phyloP scores from a whole-genome alignment of 2,888 invertebrate species.

The Synergus japonicus region DNA sequence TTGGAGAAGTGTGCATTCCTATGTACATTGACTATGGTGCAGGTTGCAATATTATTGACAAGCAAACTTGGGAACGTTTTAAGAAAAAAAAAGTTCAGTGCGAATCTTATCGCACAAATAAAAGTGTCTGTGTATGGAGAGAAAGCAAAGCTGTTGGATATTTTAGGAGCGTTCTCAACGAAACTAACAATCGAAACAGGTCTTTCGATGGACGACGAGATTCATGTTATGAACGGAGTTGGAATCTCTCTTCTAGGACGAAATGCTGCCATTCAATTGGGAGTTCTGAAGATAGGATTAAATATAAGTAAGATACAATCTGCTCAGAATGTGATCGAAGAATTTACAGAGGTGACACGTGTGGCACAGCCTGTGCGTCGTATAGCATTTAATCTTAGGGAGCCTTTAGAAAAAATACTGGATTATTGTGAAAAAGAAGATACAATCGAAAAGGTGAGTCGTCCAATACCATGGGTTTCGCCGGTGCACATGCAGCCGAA shows the following conservation, averaged over 20 bases:
- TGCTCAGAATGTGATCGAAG: too few species aligned
- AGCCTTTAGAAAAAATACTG: constrained; percentile 43
- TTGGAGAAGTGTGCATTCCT: too few species aligned
- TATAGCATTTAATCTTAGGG: constrained; percentile 50
- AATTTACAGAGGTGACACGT: constrained; percentile 31
- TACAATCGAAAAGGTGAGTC: too few species aligned
- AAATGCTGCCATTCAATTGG: too few species aligned
- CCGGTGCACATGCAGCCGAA: background rate
- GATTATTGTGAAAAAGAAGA: too few species aligned
- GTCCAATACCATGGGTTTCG: background rate
- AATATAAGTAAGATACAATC: too few species aligned
- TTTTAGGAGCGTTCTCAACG: constrained; percentile 59
- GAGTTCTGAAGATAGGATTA: too few species aligned
- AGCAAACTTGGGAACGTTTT: constrained; percentile 51
- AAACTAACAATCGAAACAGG: constrained; percentile 59
- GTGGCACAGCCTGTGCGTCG: constrained; percentile 50
- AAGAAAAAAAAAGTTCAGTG: too few species aligned
- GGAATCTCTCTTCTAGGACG: too few species aligned
- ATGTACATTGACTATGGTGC: too few species aligned
- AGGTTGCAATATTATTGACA: constrained; percentile 52
- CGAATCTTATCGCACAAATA: constrained; percentile 41
- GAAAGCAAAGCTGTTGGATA: constrained; percentile 45
- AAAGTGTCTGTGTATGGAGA: constrained; percentile 54
- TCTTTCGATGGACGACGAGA: too few species aligned
- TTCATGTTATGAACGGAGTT: too few species aligned